Conservation (phyloP, 2,113 vertebrate species). For the Nettapus auritus region DNA sequence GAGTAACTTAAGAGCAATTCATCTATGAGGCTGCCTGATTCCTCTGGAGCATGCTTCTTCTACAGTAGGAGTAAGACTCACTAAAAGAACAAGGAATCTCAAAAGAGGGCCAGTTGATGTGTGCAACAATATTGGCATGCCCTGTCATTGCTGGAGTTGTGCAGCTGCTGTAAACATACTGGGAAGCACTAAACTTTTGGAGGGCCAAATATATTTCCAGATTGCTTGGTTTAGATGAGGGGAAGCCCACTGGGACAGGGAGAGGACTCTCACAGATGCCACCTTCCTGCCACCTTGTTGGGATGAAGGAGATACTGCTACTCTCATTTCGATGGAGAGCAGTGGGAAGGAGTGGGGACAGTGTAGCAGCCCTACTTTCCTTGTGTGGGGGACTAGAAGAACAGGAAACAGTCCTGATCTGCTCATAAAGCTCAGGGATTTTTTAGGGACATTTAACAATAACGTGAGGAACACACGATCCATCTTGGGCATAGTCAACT, state of each 20-base stretch:
- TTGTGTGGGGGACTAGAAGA: slow-evolving; percentile 23
- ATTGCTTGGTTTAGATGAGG: neutral
- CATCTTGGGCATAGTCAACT: slow-evolving; percentile 35
- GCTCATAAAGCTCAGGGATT: slow-evolving; percentile 45
- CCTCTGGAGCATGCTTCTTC: neutral
- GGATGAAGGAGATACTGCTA: neutral
- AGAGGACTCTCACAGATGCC: neutral
- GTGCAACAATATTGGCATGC: neutral
- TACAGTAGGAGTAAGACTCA: neutral
- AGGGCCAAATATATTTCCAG: neutral
- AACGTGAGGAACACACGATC: neutral
- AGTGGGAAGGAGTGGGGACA: fast-evolving
- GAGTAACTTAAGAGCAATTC: neutral
- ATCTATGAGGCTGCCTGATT: neutral
- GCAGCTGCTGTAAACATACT: neutral
- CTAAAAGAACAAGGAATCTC: neutral
- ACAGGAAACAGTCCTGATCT: slow-evolving; percentile 21
- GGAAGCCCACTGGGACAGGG: neutral
- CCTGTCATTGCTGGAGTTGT: neutral
- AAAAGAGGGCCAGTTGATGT: neutral
- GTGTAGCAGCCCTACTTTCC: slow-evolving; percentile 3
- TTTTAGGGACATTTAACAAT: slow-evolving; percentile 32
- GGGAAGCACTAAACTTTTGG: neutral
- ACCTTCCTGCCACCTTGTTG: neutral
- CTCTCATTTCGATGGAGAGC: neutral